Percentiles rank a stretch among this genome's conserved stretches.
Evolutionary conservation across 1,140 invertebrate species (phyloP).

Genomic region (Anoplophora glabripennis): DNA sequence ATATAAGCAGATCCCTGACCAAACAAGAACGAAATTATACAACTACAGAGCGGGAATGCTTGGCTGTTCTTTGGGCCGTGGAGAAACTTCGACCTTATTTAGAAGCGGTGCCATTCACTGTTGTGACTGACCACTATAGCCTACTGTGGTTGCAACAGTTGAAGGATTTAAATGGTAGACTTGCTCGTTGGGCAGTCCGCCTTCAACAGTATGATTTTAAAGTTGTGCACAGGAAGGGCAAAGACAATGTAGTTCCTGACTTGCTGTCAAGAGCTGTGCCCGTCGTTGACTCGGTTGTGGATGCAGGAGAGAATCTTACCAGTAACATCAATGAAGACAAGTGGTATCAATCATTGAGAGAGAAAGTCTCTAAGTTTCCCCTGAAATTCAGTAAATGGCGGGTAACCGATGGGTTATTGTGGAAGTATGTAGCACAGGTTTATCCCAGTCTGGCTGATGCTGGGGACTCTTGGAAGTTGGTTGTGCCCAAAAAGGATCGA

Average conservation of each 20-base stretch:
- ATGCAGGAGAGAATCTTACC: conserved; percentile 21
- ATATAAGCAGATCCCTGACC: conserved; percentile 26
- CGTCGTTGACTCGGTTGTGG: background rate
- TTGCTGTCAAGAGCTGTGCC: background rate
- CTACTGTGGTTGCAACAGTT: conserved; percentile 4
- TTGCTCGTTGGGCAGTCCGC: background rate
- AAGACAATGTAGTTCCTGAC: background rate
- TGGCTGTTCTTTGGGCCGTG: conserved; percentile 49
- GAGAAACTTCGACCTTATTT: conserved; percentile 49
- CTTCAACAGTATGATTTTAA: conserved; percentile 7
- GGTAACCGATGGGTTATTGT: conserved; percentile 1
- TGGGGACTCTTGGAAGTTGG: conserved; percentile 16
- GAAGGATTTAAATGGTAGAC: conserved; percentile 2
- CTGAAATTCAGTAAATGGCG: background rate
- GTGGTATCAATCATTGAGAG: conserved; percentile 1
- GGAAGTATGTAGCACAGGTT: background rate
- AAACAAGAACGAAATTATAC: conserved; percentile 45
- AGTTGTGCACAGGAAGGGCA: background rate
- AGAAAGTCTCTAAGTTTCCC: background rate
- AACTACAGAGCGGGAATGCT: conserved; percentile 51
- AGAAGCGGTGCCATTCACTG: conserved; percentile 46
- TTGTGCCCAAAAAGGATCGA: conserved; percentile 19
- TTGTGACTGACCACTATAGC: conserved; percentile 52
- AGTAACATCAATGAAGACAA: background rate
- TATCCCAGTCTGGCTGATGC: background rate